These are phyloP conservation scores for Ornithoptera priamus DNA, from an alignment of 2,888 invertebrate species.

Conservation along the genomic window DNA sequence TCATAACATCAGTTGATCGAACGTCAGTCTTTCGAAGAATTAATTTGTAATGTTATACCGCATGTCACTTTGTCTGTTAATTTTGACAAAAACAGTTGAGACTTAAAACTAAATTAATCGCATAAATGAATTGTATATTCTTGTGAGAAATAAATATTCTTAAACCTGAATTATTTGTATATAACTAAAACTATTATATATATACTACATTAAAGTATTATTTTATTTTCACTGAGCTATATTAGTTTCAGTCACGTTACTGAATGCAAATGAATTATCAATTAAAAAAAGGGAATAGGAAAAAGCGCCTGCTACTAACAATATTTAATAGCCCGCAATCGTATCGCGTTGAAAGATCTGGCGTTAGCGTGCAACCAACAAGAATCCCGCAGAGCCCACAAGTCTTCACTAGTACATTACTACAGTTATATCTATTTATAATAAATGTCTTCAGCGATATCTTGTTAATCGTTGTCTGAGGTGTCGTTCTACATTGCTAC, in stretches of 20 bases:
- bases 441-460: constrained; percentile 9
- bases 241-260: not conserved
- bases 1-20: too few relatives aligned
- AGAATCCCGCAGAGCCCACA: constrained; percentile 34
- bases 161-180: too few relatives aligned
- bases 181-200: too few relatives aligned
- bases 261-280: not conserved
- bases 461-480: constrained; percentile 21
- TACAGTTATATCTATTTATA: constrained; percentile 24
- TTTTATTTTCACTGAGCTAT: not conserved
- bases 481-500: constrained; percentile 1
- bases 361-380: constrained; percentile 47
- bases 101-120: too few relatives aligned
- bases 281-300: constrained; percentile 18
- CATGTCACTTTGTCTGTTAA: too few relatives aligned
- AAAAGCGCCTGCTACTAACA: constrained; percentile 33
- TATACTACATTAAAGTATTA: not conserved
- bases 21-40: too few relatives aligned
- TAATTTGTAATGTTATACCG: too few relatives aligned
- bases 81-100: too few relatives aligned
- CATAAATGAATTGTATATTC: too few relatives aligned
- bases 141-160: too few relatives aligned
- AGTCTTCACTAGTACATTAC: constrained; percentile 32
- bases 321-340: constrained; percentile 26
- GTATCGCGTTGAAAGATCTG: constrained; percentile 36